These are phyloP conservation scores for Bombus balteatus DNA, from an alignment of 1,140 invertebrate genomes.

Conservation along the genomic window DNA sequence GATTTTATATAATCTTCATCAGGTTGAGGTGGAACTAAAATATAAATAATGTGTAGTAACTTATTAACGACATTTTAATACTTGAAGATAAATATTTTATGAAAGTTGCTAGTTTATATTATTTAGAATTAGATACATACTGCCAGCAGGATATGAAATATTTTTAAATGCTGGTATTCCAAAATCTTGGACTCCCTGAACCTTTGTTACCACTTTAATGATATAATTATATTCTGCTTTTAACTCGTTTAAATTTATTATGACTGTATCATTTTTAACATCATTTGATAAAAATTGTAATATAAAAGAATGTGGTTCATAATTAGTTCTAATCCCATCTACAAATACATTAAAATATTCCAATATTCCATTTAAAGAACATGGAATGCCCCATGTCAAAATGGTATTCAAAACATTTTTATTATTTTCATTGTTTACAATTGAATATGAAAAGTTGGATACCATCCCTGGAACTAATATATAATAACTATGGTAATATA, in stretches of 20 bases:
- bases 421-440: conserved; percentile 53
- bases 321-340: conserved; percentile 63
- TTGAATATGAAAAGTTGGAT: conserved; percentile 62
- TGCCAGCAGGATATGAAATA: conserved; percentile 73
- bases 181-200: conserved; percentile 40
- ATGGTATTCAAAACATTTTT: conserved; percentile 67
- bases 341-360: conserved; percentile 67
- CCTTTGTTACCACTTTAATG: conserved; percentile 67
- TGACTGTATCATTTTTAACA: conserved; percentile 60
- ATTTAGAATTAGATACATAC: conserved; percentile 61
- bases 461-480: conserved; percentile 68
- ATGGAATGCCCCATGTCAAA: conserved; percentile 73
- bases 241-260: conserved; percentile 62
- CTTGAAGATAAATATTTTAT: conserved; percentile 6
- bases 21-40: conserved; percentile 74
- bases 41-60: neutral
- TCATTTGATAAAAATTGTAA: conserved; percentile 29
- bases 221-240: conserved; percentile 73
- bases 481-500: conserved; percentile 27
- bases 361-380: conserved; percentile 68
- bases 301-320: conserved; percentile 37
- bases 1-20: conserved; percentile 66
- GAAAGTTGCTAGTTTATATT: neutral
- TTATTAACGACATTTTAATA: neutral
- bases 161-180: conserved; percentile 46